Evolutionary conservation across 2,797 vertebrate species (phyloP).

Genomic region (Tangara arthus): DNA sequence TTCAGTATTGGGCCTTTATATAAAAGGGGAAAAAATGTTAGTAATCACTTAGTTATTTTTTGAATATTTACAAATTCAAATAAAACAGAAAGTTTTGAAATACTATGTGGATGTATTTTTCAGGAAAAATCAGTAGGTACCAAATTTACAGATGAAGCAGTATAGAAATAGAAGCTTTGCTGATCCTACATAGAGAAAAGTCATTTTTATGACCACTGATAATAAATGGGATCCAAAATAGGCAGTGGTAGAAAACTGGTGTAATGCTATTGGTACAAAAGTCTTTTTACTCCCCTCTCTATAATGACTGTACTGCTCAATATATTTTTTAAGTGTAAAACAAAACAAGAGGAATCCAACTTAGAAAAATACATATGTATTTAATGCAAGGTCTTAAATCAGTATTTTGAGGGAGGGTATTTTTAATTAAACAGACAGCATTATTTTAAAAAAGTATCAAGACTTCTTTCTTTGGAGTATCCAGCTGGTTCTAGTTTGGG

Average conservation of each 20-base stretch:
- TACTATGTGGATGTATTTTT: not conserved
- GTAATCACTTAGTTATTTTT: not conserved
- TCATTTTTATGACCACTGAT: not conserved
- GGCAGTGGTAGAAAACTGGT: not conserved
- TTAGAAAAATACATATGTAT: not conserved
- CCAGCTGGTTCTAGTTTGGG: not conserved
- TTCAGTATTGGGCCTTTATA: not conserved
- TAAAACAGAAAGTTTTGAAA: not conserved
- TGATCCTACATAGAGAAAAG: not conserved
- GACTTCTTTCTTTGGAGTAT: not conserved
- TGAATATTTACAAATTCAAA: slow-evolving; percentile 2
- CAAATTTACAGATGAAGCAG: not conserved
- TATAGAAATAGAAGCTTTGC: not conserved
- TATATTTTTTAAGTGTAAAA: not conserved
- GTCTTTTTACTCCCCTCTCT: not conserved
- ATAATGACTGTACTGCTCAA: not conserved
- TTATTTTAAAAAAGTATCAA: not conserved
- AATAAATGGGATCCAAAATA: not conserved
- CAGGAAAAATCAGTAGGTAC: not conserved
- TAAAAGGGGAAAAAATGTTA: not conserved
- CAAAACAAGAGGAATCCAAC: not conserved
- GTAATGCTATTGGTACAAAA: not conserved
- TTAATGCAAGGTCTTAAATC: not conserved
- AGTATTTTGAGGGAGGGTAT: not conserved
- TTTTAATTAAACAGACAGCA: not conserved